Evolutionary conservation across 2,888 invertebrate genomes (phyloP).

Genomic region (Polydrusus cervinus): DNA sequence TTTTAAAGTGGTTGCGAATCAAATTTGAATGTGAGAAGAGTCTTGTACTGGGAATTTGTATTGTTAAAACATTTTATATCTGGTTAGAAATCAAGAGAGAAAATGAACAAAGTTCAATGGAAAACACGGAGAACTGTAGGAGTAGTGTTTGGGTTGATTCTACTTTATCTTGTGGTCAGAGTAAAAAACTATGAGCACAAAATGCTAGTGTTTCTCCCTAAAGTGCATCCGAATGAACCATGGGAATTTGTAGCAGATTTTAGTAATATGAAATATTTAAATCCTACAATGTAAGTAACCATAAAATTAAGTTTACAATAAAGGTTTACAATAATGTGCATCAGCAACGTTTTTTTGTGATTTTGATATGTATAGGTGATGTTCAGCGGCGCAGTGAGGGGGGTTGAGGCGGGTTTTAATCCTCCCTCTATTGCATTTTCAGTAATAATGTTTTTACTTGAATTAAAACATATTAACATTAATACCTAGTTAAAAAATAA

Average conservation of each 20-base stretch:
- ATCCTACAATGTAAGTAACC: constrained; percentile 82
- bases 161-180: constrained; percentile 64
- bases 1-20: constrained; percentile 3
- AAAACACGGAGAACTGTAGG: constrained; percentile 62
- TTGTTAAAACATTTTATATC: neutral
- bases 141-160: constrained; percentile 58
- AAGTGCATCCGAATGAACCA: constrained; percentile 75
- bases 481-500: too few species aligned
- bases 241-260: constrained; percentile 87
- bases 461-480: too few species aligned
- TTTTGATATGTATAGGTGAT: too few species aligned
- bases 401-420: too few species aligned
- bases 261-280: constrained; percentile 80
- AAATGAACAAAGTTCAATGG: constrained; percentile 66
- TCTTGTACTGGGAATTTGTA: neutral
- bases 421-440: too few species aligned
- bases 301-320: too few species aligned
- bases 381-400: too few species aligned
- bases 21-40: constrained; percentile 11
- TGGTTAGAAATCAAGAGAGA: constrained; percentile 21
- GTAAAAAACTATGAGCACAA: constrained; percentile 69
- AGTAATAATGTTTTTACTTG: too few species aligned
- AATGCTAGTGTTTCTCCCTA: constrained; percentile 73
- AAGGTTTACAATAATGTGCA: too few species aligned
- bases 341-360: too few species aligned